Evolutionary conservation across 2,888 invertebrate genomes (phyloP), one percentile per base, ranked within the genome.

Genomic region (Drosophila aldrichi): DNA sequence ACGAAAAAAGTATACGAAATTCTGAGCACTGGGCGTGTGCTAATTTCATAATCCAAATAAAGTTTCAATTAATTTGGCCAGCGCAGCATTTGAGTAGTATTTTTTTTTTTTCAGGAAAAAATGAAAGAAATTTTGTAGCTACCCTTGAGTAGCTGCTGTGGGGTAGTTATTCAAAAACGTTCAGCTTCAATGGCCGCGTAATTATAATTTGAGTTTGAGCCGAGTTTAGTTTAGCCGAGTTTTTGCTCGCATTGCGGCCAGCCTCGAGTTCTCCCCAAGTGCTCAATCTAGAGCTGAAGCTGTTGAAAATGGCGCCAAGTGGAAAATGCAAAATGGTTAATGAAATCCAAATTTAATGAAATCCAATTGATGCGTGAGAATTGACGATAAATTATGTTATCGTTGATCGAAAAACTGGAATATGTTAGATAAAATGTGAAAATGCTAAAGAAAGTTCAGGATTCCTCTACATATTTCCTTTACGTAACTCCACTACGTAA

Each of bases 21-120:
- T 70, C 74, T 58, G 70, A 46, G 70, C 74, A 49, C 73, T 79
- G 83, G 72, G 62, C 82, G 73, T 82, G 86, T 82, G 87, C 82
- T 89, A 88, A 88, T 88, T 88, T 78, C 77, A 88, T 88, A 88
- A 88, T 86, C 86, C 90, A 86, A 88, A 89, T 85, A 89, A 89
- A 88, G 87, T 90, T 88, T 83, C 88, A 88, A 88, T 81, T 88
- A 85, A 85, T 84, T 88, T 82, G 72, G 64, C 66, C 79, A 79
- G 74, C 69, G 51, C 69, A 70, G 67, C 77, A 71, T 74, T 81
- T 77, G 18, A 54, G 54, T 61, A 64, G 52, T 67, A 38, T 41
- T 51, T 48, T 32, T 12, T 48, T 49, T 25, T 16, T 8, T 32
- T 0, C 32, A 3, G 3, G 32, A 0, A 29, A 32, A 32, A 32